Evolutionary conservation across 2,797 vertebrate species (phyloP), one percentile per base, ranked within the genome.

Genomic region (Passerculus sandwichensis): DNA sequence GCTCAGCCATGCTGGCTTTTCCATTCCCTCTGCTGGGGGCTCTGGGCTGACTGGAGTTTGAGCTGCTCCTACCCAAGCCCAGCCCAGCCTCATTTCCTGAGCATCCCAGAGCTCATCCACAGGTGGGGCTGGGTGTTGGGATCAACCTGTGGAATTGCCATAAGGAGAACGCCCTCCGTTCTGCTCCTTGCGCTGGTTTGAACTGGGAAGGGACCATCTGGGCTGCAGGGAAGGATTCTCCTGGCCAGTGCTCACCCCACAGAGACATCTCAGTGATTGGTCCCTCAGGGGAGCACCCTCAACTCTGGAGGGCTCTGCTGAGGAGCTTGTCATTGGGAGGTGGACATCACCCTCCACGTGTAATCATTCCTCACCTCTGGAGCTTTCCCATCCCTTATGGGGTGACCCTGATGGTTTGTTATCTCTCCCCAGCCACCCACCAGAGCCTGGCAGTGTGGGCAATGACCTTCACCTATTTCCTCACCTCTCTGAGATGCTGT

Each of bases 351-450:
- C 93, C 95, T 93, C 88, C 74, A 59, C 91, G 74, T 0, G 0
- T 45, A 45, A 71, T 93, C 79, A 87, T 87, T 79, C 85, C 80
- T 88, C 10, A 0, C 56, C 71, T 75, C 89, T 22, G 40, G 71
- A 91, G 57, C 61, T 45, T 93, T 95, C 78, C 42, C 62, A 30
- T 71, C 82, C 72, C 81, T 80, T 77, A 42, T 60, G 0, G 30
- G 71, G 51, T 87, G 88, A 91, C 71, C 95, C 64, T 12, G 21
- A 47, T 17, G 59, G 83, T 82, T 91, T 88, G 71, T 93, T 95
- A 91, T 96, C 96, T 93, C 88, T 75, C 54, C 67, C 72, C 89
- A 91, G 91, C 73, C 91, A 42, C 5, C 67, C 87, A n/a, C 32
- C 11, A 11, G 86, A 82, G 77, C 91, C 82, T 91, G 85, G 81